Percentiles rank a stretch among this genome's conserved stretches.
Conservation (phyloP, 30 jellyfish, hydroid and myxozoan genomes). For the Aurelia aurita complex sp. Pacific region DNA sequence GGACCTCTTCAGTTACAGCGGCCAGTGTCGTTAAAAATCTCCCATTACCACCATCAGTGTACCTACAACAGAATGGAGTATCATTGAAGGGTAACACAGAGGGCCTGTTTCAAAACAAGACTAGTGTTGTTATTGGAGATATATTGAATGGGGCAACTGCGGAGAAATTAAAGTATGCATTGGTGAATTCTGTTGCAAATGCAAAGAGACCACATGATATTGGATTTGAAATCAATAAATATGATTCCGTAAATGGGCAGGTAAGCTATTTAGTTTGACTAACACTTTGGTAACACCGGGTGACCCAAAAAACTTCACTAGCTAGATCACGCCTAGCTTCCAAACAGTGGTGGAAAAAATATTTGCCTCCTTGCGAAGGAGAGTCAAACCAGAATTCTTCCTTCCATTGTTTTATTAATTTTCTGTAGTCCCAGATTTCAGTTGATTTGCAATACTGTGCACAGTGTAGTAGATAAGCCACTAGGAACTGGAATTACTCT, state of each 20-base stretch:
- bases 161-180: constrained; percentile 12
- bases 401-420: too few relatives aligned
- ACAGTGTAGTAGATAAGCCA: too few relatives aligned
- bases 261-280: constrained; percentile 11
- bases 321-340: too few relatives aligned
- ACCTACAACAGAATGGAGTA: constrained; percentile 47
- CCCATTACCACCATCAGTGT: constrained; percentile 56
- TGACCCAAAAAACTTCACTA: too few relatives aligned
- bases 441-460: too few relatives aligned
- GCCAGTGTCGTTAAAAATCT: constrained; percentile 39
- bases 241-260: constrained; percentile 35
- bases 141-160: constrained; percentile 29
- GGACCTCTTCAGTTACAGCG: constrained; percentile 31
- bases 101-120: constrained; percentile 53
- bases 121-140: constrained; percentile 1
- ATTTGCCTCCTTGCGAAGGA: too few relatives aligned
- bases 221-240: constrained; percentile 30
- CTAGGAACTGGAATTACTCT: too few relatives aligned
- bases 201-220: constrained; percentile 54
- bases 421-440: too few relatives aligned
- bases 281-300: too few relatives aligned
- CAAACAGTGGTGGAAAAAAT: too few relatives aligned
- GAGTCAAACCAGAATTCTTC: too few relatives aligned
- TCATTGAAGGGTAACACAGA: constrained; percentile 27
- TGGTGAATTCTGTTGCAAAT: constrained; percentile 41